Conservation (phyloP, 2,888 invertebrate genomes). For the Synergus gifuensis region DNA sequence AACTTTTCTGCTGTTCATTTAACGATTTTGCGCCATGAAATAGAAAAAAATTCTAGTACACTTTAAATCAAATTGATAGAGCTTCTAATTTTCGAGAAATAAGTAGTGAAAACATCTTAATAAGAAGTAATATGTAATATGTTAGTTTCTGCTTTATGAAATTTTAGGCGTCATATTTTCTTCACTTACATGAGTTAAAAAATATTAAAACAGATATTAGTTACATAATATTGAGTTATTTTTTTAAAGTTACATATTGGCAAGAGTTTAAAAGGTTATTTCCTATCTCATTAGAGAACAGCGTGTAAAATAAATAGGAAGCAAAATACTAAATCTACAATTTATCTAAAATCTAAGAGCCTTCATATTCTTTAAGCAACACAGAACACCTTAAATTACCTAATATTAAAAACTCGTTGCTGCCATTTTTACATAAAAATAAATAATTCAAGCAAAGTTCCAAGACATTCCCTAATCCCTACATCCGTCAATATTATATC, state of each 20-base stretch:
- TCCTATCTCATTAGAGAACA: not conserved
- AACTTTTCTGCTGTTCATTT: too few relatives aligned
- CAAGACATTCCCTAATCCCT: too few relatives aligned
- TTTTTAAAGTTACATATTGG: not conserved
- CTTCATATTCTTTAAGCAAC: not conserved
- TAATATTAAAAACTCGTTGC: not conserved
- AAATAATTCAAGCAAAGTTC: not conserved
- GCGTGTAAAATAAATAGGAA: not conserved
- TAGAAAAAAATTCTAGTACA: too few relatives aligned
- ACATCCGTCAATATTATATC: constrained; percentile 37
- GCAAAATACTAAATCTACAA: not conserved
- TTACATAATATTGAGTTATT: not conserved
- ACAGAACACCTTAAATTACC: not conserved
- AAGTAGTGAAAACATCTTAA: too few relatives aligned
- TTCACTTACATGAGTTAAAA: not conserved
- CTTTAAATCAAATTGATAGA: too few relatives aligned
- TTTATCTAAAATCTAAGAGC: not conserved
- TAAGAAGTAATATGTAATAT: too few relatives aligned
- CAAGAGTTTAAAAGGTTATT: not conserved
- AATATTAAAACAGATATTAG: not conserved
- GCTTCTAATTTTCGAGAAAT: too few relatives aligned
- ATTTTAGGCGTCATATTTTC: not conserved
- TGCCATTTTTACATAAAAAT: not conserved
- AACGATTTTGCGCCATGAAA: too few relatives aligned
- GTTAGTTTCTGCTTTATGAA: not conserved